Conservation (phyloP, 2,113 vertebrate genomes). For the Tragelaphus buxtoni region DNA sequence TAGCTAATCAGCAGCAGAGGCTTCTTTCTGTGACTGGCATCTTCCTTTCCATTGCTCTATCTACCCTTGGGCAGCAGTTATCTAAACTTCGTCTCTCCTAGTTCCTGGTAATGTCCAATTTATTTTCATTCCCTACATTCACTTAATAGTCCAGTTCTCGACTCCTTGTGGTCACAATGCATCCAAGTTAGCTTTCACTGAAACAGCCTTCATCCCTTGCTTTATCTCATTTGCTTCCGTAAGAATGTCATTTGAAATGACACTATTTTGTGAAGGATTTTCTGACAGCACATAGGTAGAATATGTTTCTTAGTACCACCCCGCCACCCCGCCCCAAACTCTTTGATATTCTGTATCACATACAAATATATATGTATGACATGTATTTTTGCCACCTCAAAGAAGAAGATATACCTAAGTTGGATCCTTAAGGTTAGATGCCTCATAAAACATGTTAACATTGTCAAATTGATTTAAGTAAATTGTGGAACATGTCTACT, state of each 20-base stretch:
- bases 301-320: neutral
- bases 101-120: neutral
- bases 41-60: neutral
- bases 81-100: neutral
- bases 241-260: neutral
- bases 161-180: neutral
- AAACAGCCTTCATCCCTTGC: neutral
- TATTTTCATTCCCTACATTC: neutral
- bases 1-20: neutral
- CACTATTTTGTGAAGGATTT: neutral
- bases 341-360: neutral
- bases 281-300: neutral
- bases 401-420: neutral
- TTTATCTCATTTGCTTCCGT: neutral
- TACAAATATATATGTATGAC: neutral
- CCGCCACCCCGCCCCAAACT: neutral
- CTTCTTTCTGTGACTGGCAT: neutral
- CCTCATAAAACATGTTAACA: neutral
- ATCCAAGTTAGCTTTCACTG: neutral
- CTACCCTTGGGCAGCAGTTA: neutral
- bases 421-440: neutral
- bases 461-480: neutral
- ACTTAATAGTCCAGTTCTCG: neutral
- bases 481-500: neutral
- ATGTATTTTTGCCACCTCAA: neutral